Percentiles rank a stretch among this genome's conserved stretches.
Conservation (phyloP, 2,888 invertebrate species). For the Acanthosepion pharaonis region DNA sequence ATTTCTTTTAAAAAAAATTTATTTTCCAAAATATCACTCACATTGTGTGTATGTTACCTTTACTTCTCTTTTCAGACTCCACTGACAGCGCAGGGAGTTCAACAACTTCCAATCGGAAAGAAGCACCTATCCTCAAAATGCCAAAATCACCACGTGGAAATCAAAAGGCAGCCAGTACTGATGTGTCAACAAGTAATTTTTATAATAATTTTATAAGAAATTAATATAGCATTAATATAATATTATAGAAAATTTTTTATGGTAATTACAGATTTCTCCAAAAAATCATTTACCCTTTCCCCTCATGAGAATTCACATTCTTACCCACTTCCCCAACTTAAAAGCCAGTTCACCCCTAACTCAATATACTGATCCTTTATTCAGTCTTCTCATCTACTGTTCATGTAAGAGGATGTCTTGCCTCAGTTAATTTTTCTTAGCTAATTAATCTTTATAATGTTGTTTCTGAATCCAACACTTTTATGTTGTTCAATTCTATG, state of each 20-base stretch:
- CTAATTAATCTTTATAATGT: too few species aligned
- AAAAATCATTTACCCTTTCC: too few species aligned
- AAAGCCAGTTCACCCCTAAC: too few species aligned
- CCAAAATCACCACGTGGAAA: slow-evolving; percentile 38
- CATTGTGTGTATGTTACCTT: neutral
- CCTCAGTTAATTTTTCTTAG: too few species aligned
- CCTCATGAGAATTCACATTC: too few species aligned
- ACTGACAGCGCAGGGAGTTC: slow-evolving; percentile 44
- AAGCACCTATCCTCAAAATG: slow-evolving; percentile 36
- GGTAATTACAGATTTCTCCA: neutral
- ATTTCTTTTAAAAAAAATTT: too few species aligned
- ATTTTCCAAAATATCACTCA: neutral
- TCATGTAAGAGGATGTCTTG: too few species aligned
- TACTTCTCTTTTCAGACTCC: slow-evolving; percentile 34
- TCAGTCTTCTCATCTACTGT: too few species aligned
- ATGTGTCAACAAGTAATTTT: slow-evolving; percentile 35
- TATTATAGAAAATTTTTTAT: neutral
- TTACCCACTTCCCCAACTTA: too few species aligned
- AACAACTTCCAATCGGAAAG: slow-evolving; percentile 41
- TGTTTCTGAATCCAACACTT: too few species aligned
- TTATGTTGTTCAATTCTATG: too few species aligned
- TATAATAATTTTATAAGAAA: neutral
- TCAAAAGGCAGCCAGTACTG: slow-evolving; percentile 44
- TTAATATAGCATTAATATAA: neutral
- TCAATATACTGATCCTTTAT: too few species aligned